Conservation (phyloP, 2,888 invertebrate genomes). For the Drosophila mayaguana region DNA sequence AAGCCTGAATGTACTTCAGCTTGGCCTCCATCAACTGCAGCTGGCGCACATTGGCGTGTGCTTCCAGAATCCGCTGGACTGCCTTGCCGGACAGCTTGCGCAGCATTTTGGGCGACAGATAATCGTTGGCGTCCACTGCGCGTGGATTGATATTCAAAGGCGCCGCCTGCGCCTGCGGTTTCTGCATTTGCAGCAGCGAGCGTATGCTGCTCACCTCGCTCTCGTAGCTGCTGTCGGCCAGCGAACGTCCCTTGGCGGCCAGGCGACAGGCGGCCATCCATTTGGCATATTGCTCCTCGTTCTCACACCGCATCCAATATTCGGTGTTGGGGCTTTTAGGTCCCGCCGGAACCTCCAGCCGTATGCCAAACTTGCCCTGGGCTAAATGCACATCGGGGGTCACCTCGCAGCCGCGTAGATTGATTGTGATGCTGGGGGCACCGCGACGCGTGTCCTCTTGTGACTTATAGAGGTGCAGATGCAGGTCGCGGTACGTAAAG, state of each 20-base stretch:
- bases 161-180: constrained; percentile 91
- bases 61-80: constrained; percentile 96
- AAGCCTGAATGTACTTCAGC: constrained; percentile 98
- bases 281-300: constrained; percentile 97
- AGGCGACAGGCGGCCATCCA: constrained; percentile 99
- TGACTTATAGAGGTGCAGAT: constrained; percentile 93
- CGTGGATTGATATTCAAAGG: constrained; percentile 89
- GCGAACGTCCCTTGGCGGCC: constrained; percentile 97
- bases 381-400: constrained; percentile 98
- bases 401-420: constrained; percentile 97
- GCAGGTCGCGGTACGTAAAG: constrained; percentile 98
- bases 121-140: constrained; percentile 95
- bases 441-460: constrained; percentile 91
- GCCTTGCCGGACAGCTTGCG: constrained; percentile 94
- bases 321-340: constrained; percentile 99
- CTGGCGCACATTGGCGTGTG: constrained; percentile 97
- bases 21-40: constrained; percentile 96
- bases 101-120: constrained; percentile 93
- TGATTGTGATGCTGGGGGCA: constrained; percentile 90
- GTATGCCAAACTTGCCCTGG: constrained; percentile 96
- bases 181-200: constrained; percentile 95
- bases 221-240: constrained; percentile 98
- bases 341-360: constrained; percentile 95
- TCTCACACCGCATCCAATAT: constrained; percentile 97
- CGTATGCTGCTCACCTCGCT: constrained; percentile 95